phyloP scores from a whole-genome alignment of 2,797 vertebrate species.

The Pangasius mekongensis region DNA sequence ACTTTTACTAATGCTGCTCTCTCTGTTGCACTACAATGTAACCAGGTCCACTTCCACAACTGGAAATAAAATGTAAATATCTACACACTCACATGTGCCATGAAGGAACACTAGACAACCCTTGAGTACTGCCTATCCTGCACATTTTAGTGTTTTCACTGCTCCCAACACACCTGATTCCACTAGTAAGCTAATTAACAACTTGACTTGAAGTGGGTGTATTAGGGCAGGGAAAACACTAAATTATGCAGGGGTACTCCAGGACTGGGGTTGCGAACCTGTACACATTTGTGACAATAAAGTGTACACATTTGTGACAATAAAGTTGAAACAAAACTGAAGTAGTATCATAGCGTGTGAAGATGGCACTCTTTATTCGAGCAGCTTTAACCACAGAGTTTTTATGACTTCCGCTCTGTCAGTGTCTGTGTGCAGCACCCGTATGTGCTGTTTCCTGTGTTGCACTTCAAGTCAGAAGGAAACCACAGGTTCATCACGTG shows the following conservation, averaged over 20 bases:
- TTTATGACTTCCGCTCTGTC: conserved; percentile 30
- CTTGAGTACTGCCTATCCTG: background rate
- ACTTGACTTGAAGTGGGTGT: background rate
- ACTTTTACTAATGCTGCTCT: too few species aligned
- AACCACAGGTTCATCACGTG: conserved; percentile 67
- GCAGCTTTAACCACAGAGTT: conserved; percentile 29
- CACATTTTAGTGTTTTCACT: background rate
- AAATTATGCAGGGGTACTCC: background rate
- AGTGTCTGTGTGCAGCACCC: background rate
- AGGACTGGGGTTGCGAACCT: background rate
- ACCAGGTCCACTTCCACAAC: too few species aligned
- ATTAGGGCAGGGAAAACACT: background rate
- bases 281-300: background rate
- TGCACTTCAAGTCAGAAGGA: conserved; percentile 40
- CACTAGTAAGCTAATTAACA: background rate
- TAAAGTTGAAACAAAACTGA: conserved; percentile 30
- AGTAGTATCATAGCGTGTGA: background rate
- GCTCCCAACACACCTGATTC: background rate
- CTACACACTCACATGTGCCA: too few species aligned
- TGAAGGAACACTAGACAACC: background rate
- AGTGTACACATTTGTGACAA: background rate
- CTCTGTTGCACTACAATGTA: too few species aligned
- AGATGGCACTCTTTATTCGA: conserved; percentile 4
- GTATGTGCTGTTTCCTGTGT: conserved; percentile 65
- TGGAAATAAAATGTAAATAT: too few species aligned